Conservation (phyloP, 2,113 vertebrate genomes). For the Mesitornis unicolor region DNA sequence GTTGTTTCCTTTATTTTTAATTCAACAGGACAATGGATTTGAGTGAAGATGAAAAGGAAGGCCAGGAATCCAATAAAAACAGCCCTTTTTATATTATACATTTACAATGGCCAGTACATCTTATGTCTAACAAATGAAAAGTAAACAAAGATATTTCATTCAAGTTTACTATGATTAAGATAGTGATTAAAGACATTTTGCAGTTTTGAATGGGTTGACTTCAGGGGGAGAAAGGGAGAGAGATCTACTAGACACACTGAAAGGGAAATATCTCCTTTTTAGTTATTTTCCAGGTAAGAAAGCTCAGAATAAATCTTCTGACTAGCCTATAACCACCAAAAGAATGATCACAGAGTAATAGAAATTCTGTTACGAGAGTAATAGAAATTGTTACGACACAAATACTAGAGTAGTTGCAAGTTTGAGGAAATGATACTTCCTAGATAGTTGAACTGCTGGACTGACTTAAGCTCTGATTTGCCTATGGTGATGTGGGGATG, state of each 20-base stretch:
- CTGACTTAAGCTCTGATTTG: too few relatives aligned
- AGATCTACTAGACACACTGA: neutral
- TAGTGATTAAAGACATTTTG: slow-evolving; percentile 60
- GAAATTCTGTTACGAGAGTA: neutral
- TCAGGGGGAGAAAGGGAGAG: neutral
- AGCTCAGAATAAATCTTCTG: neutral
- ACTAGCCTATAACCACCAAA: neutral
- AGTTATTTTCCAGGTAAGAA: neutral
- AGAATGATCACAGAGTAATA: neutral
- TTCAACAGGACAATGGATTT: neutral
- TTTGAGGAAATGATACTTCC: too few relatives aligned
- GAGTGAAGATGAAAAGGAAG: neutral
- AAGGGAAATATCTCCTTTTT: neutral
- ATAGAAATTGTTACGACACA: neutral
- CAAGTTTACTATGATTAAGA: slow-evolving; percentile 76
- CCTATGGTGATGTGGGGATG: too few relatives aligned
- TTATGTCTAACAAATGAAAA: slow-evolving; percentile 73
- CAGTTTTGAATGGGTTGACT: neutral
- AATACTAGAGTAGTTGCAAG: neutral
- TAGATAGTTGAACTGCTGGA: too few relatives aligned
- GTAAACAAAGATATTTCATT: slow-evolving; percentile 75
- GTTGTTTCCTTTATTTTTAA: slow-evolving; percentile 21
- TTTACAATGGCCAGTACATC: slow-evolving; percentile 54
- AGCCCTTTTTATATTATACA: slow-evolving; percentile 50
- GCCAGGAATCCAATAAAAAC: neutral